Conservation (phyloP, 2,888 invertebrate genomes). For the Melanostoma mellinum region DNA sequence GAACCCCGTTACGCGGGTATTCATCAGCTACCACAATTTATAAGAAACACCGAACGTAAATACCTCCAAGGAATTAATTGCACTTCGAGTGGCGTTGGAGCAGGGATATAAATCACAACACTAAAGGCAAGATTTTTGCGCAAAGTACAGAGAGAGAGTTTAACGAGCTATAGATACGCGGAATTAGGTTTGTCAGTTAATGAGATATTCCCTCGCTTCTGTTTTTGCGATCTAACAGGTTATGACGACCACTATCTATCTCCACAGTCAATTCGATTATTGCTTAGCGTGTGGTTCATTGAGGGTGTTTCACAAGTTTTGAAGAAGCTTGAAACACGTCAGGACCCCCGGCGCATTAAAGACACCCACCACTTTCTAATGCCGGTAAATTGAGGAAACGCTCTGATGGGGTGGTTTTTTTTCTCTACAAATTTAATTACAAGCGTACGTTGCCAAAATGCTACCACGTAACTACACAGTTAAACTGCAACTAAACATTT, state of each 20-base stretch:
- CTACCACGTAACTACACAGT: constrained; percentile 60
- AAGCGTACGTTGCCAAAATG: constrained; percentile 33
- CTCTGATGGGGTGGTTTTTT: constrained; percentile 21
- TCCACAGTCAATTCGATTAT: too few species aligned
- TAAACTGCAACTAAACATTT: constrained; percentile 67
- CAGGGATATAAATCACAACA: neutral
- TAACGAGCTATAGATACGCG: neutral
- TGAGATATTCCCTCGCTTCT: too few species aligned
- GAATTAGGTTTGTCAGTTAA: too few species aligned
- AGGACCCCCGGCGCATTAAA: neutral
- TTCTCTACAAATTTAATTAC: constrained; percentile 33
- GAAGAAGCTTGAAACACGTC: neutral
- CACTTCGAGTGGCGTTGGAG: neutral
- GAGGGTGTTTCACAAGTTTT: too few species aligned
- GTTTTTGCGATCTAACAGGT: constrained; percentile 27
- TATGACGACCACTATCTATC: too few species aligned
- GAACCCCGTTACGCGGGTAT: constrained; percentile 38
- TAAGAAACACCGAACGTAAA: constrained; percentile 25
- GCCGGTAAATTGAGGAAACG: constrained; percentile 29
- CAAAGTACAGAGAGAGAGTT: neutral
- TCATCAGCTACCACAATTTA: neutral
- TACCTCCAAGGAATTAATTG: constrained; percentile 10
- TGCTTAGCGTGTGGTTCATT: too few species aligned
- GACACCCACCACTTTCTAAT: constrained; percentile 19
- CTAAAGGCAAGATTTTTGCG: neutral